These are phyloP conservation scores for Spodoptera exigua DNA, from an alignment of 2,888 invertebrate species.

Conservation along the genomic window DNA sequence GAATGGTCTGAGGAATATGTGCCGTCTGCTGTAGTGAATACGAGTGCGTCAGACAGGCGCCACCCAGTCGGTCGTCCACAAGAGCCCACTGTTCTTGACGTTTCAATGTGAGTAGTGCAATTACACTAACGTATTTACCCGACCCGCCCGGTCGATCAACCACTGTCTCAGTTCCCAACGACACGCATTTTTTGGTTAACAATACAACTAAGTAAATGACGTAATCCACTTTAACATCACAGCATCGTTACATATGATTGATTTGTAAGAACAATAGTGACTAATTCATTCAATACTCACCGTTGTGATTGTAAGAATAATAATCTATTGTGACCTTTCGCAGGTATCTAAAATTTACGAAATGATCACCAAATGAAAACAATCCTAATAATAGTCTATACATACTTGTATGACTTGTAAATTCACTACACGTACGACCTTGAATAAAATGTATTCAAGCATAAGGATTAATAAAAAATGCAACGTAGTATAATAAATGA, in stretches of 20 bases:
- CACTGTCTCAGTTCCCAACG: slow-evolving; percentile 53
- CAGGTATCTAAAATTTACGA: too few species aligned
- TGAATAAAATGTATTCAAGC: slow-evolving; percentile 23
- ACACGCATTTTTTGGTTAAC: slow-evolving; percentile 43
- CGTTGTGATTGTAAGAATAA: too few species aligned
- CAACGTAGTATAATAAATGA: slow-evolving; percentile 27
- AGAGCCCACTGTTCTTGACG: slow-evolving; percentile 78
- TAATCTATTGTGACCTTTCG: not conserved
- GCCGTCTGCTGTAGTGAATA: slow-evolving; percentile 43
- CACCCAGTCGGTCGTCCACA: slow-evolving; percentile 67
- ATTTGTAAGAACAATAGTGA: slow-evolving; percentile 18
- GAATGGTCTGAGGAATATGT: slow-evolving; percentile 32
- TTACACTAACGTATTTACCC: slow-evolving; percentile 65
- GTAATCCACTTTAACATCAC: slow-evolving; percentile 20
- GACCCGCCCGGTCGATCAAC: slow-evolving; percentile 64
- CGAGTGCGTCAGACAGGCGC: slow-evolving; percentile 73
- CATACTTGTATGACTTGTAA: too few species aligned
- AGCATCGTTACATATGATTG: slow-evolving; percentile 8
- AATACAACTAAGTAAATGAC: slow-evolving; percentile 31
- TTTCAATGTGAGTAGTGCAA: slow-evolving; percentile 70
- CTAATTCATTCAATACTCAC: not conserved
- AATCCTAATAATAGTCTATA: too few species aligned
- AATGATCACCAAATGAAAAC: too few species aligned
- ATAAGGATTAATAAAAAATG: slow-evolving; percentile 17
- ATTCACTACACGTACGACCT: slow-evolving; percentile 10